Evolutionary conservation across 2,888 invertebrate genomes (phyloP), one percentile per base, ranked within the genome.

Genomic region (Antitype chi): DNA sequence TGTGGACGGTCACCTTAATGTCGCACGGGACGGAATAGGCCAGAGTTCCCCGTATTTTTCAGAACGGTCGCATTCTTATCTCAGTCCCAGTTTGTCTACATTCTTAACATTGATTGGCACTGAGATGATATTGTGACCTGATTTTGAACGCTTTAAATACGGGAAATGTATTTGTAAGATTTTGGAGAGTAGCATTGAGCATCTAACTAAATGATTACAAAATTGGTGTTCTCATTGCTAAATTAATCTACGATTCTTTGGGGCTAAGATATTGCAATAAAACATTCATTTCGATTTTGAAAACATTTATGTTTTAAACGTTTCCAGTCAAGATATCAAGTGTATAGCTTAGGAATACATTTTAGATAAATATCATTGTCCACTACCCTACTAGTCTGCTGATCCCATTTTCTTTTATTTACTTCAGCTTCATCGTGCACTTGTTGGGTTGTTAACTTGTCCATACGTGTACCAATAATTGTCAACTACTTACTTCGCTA

Each of bases 401-500:
- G 80, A 87, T 87, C 84, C 84, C 80, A 86, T 79, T 87, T 82
- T 76, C 82, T 89, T 84, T 85, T 84, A 87, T 89, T 85, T 80
- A 87, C 85, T 80, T 85, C 77, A 82, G 85, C 79, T 75, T 87
- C 84, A 77, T 78, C 87, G 77, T 79, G 86, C 92, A 92, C 94
- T 94, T 94, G 93, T 94, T 93, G 92, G 93, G 94, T 93, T 89
- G 76, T 78, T 74, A 81, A 87, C 85, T 88, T 90, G 92, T 92
- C 92, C 92, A 91, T 91, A 88, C 70, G 74, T 84, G 73, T 85
- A 80, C 78, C 38, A 60, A 80, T 76, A 77, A 72, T 76, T 74
- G 78, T 75, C 63, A 60, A 80, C 49, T 74, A 84, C 76, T 47
- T 82, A 74, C 78, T 70, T 80, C 77, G 77, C 81, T 87, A 87